Percentiles rank a stretch among this genome's conserved stretches.
Evolutionary conservation across 2,888 invertebrate species (phyloP).

Genomic region (Keiferia lycopersicella): DNA sequence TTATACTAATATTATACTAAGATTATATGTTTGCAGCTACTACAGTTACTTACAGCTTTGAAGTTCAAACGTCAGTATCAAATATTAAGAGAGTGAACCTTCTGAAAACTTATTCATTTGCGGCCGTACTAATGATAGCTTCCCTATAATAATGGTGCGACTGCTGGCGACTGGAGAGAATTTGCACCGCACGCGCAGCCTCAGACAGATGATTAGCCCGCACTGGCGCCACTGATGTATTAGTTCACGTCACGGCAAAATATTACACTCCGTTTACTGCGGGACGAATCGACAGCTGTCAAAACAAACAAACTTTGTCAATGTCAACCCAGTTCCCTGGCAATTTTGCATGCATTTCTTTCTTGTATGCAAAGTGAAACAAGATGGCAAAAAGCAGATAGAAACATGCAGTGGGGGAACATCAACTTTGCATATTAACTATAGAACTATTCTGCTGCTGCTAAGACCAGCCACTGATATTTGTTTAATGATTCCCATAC

Average conservation of each 20-base stretch:
- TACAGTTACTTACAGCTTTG: too few relatives aligned
- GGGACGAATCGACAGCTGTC: conserved; percentile 34
- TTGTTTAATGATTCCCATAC: background rate
- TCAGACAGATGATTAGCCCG: conserved; percentile 65
- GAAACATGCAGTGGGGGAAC: too few relatives aligned
- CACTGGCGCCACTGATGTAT: conserved; percentile 71
- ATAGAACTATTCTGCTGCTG: too few relatives aligned
- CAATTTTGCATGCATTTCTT: too few relatives aligned
- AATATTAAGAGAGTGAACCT: too few relatives aligned
- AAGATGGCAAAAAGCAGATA: too few relatives aligned
- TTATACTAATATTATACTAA: too few relatives aligned
- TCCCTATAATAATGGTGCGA: conserved; percentile 62
- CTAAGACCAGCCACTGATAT: too few relatives aligned
- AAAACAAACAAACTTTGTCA: background rate
- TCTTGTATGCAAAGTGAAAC: too few relatives aligned
- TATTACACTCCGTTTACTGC: conserved; percentile 36
- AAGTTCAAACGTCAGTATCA: too few relatives aligned
- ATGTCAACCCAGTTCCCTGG: background rate
- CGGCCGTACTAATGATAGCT: conserved; percentile 75
- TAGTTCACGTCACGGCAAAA: conserved; percentile 65
- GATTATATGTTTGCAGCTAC: too few relatives aligned
- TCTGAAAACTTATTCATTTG: conserved; percentile 34
- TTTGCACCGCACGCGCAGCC: conserved; percentile 64
- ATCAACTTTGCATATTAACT: too few relatives aligned
- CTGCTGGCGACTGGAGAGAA: conserved; percentile 61